Conservation (phyloP, 2,888 invertebrate genomes). For the Ctenicera cuprea region DNA sequence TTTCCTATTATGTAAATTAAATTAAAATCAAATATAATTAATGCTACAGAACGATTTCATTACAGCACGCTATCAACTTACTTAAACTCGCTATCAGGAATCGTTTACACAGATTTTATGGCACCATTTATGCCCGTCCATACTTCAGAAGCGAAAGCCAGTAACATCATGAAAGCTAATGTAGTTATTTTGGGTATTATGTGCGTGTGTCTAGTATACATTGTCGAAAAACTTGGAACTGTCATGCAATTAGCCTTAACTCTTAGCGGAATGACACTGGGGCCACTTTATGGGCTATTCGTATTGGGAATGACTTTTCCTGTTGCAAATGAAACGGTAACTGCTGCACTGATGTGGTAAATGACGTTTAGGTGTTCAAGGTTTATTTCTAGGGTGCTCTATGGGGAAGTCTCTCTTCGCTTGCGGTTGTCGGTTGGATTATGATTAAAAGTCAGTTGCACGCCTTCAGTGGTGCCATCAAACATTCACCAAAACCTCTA, state of each 20-base stretch:
- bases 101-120: conserved; percentile 80
- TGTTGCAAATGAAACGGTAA: conserved; percentile 76
- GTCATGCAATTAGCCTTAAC: conserved; percentile 78
- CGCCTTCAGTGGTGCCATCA: conserved; percentile 55
- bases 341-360: too few relatives aligned
- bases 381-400: conserved; percentile 5
- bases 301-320: conserved; percentile 80
- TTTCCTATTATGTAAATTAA: too few relatives aligned
- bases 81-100: conserved; percentile 79
- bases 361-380: neutral
- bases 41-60: conserved; percentile 48
- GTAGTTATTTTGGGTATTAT: conserved; percentile 76
- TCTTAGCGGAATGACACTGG: conserved; percentile 59
- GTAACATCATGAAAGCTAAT: conserved; percentile 77
- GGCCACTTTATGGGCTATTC: conserved; percentile 80
- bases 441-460: conserved; percentile 58
- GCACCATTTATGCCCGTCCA: conserved; percentile 74
- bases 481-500: conserved; percentile 57
- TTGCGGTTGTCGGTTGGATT: conserved; percentile 30
- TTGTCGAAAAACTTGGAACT: conserved; percentile 79
- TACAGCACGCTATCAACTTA: conserved; percentile 78
- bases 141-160: conserved; percentile 74
- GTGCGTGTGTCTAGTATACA: conserved; percentile 83
- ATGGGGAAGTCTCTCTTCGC: neutral
- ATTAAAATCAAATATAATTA: too few relatives aligned